A percentile compares a stretch with the other conserved stretches of the same genome.
Evolutionary conservation across 2,113 vertebrate species (phyloP).

Genomic region (Paramisgurnus dabryanus): DNA sequence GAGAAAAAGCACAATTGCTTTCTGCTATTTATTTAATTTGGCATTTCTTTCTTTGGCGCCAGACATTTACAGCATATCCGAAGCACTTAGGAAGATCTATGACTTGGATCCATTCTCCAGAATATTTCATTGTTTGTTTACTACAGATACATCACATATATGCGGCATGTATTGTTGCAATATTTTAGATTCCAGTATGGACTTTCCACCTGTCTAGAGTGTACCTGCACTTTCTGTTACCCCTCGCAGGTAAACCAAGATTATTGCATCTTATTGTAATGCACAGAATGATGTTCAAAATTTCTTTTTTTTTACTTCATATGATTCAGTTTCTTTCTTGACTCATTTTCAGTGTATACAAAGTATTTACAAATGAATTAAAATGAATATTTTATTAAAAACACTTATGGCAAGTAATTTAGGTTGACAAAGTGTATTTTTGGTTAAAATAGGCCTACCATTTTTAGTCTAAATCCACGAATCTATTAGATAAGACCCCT

Average conservation of each 20-base stretch:
- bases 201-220: no score
- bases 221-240: no score
- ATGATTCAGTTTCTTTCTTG: no score
- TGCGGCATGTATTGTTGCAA: no score
- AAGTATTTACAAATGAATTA: not conserved
- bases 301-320: no score
- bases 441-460: not conserved
- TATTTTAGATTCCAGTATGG: no score
- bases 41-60: not conserved
- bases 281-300: no score
- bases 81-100: not conserved
- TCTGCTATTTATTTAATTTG: not conserved
- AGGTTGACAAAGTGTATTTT: not conserved
- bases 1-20: not conserved
- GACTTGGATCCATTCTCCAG: not conserved
- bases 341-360: not conserved
- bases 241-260: no score
- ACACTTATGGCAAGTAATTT: not conserved
- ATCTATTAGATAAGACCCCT: not conserved
- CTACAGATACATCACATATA: no score
- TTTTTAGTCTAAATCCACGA: not conserved
- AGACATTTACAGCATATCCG: not conserved
- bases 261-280: no score
- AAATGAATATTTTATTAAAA: no score
- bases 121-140: no score